Evolutionary conservation across 2,113 vertebrate species (phyloP).

Genomic region (Eurystomus gularis): DNA sequence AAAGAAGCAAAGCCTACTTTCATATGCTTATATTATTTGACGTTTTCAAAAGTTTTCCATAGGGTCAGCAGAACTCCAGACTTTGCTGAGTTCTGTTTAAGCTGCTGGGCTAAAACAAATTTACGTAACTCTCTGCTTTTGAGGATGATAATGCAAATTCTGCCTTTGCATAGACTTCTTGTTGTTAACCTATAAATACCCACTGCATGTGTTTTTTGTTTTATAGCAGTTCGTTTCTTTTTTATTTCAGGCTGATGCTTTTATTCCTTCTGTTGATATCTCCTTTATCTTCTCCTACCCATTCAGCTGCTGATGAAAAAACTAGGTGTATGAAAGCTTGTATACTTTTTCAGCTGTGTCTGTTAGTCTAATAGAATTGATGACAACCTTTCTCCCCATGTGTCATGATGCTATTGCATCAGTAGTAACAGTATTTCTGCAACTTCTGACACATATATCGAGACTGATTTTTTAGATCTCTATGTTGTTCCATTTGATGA

Average conservation of each 20-base stretch:
- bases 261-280: not conserved
- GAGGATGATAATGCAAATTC: not conserved
- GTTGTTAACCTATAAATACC: not conserved
- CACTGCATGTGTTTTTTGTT: not conserved
- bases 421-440: not conserved
- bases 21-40: not conserved
- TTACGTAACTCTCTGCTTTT: not conserved
- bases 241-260: not conserved
- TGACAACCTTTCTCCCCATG: not conserved
- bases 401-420: not conserved
- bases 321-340: not conserved
- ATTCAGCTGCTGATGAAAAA: not conserved
- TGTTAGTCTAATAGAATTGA: not conserved
- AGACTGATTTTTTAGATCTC: not conserved
- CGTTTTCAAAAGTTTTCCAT: not conserved
- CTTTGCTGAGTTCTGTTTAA: not conserved
- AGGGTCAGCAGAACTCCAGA: not conserved
- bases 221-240: not conserved
- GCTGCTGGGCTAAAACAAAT: not conserved
- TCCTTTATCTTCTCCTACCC: not conserved
- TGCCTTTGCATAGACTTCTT: not conserved
- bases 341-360: not conserved
- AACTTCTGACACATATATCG: not conserved
- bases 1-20: not conserved
- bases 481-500: not conserved